These are phyloP conservation scores for Thymallus thymallus DNA, from an alignment of 2,113 vertebrate genomes.

Conservation along the genomic window DNA sequence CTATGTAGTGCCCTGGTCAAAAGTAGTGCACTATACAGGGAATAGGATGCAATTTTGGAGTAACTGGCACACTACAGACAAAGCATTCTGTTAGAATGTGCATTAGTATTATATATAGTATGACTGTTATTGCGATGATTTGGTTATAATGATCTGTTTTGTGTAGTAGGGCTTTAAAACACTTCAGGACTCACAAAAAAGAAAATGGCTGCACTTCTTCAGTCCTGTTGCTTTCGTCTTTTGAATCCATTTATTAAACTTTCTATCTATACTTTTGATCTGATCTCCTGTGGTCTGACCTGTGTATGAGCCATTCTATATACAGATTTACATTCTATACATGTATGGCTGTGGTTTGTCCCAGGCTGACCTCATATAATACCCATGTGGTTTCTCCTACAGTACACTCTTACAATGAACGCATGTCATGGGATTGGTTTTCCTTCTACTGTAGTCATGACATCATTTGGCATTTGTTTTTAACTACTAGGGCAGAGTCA, in stretches of 20 bases:
- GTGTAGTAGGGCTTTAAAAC: conserved; percentile 39
- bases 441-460: no score
- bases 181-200: conserved; percentile 40
- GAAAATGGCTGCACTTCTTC: conserved; percentile 38
- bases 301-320: no score
- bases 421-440: no score
- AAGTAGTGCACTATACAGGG: no score
- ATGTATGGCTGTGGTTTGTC: background rate
- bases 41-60: background rate
- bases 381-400: background rate
- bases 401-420: no score
- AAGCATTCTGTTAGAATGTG: conserved; percentile 68
- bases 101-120: conserved; percentile 53
- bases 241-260: conserved; percentile 64
- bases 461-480: no score
- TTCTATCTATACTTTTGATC: conserved; percentile 38
- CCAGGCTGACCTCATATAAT: background rate
- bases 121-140: conserved; percentile 41
- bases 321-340: no score
- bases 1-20: no score
- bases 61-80: conserved; percentile 43
- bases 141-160: conserved; percentile 28
- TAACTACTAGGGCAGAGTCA: no score
- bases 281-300: conserved; percentile 7
- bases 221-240: conserved; percentile 47